A percentile compares a stretch with the other conserved stretches of the same genome.
Conservation (phyloP, 1,140 invertebrate genomes). For the Formica selysi region DNA sequence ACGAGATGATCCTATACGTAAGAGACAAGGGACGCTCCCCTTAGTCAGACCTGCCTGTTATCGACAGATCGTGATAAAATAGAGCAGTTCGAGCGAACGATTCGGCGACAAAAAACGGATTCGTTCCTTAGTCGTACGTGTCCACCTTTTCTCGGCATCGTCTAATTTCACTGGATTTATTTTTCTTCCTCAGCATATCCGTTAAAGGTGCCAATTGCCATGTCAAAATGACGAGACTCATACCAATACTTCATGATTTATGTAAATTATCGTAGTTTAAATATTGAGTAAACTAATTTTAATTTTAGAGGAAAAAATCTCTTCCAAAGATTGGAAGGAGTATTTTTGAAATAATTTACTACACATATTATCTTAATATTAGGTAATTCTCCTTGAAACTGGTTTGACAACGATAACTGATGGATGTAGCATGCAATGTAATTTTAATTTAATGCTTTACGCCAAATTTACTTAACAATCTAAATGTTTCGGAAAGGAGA, state of each 20-base stretch:
- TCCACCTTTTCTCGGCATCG: constrained; percentile 15
- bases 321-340: not conserved
- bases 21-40: constrained; percentile 60
- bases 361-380: not conserved
- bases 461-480: not conserved
- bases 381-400: not conserved
- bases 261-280: not conserved
- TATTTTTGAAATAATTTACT: not conserved
- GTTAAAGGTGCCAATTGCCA: constrained; percentile 5
- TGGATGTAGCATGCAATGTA: not conserved
- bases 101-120: constrained; percentile 49
- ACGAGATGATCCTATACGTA: constrained; percentile 45
- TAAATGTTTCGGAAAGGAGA: not conserved
- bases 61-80: constrained; percentile 76
- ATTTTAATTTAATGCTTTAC: not conserved
- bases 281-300: not conserved
- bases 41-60: constrained; percentile 62
- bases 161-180: constrained; percentile 64
- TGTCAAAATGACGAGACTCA: not conserved
- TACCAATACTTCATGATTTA: not conserved
- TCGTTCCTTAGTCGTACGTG: constrained; percentile 36
- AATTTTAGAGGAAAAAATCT: not conserved
- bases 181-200: not conserved
- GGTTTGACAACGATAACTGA: not conserved
- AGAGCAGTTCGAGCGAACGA: constrained; percentile 48